Percentiles rank a stretch among this genome's conserved stretches.
Conservation (phyloP, 2,113 vertebrate species). For the Candoia aspera region DNA sequence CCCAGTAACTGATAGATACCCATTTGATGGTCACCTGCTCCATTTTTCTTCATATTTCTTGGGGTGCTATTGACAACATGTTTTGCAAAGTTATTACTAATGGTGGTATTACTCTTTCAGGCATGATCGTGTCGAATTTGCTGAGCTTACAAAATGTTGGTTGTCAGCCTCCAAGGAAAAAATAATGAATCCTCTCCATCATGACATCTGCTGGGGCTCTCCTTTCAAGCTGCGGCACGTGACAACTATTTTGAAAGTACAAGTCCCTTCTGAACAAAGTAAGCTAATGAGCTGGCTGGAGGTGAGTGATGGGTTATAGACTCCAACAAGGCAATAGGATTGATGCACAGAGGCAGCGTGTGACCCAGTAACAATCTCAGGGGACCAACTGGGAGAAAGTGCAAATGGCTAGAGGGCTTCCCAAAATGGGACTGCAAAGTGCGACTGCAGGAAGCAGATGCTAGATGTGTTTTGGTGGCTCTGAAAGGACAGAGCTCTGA, state of each 20-base stretch:
- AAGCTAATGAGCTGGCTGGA: slow-evolving; percentile 14
- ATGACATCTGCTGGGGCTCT: slow-evolving; percentile 45
- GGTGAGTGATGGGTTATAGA: not conserved
- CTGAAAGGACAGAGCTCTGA: not conserved
- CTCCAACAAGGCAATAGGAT: not conserved
- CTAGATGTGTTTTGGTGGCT: not conserved
- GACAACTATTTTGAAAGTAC: not conserved
- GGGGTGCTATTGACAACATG: not conserved
- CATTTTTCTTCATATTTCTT: not conserved
- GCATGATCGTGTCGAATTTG: slow-evolving; percentile 45
- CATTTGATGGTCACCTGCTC: not conserved
- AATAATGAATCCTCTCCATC: slow-evolving; percentile 26
- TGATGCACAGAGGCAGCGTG: not conserved
- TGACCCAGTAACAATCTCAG: not conserved
- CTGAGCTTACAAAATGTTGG: slow-evolving; percentile 48
- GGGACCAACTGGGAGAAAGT: not conserved
- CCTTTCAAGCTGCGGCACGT: not conserved
- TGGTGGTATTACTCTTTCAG: slow-evolving; percentile 24
- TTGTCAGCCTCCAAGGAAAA: not conserved
- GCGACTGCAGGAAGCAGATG: not conserved
- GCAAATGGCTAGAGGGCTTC: not conserved
- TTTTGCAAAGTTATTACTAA: not conserved
- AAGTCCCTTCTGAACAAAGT: slow-evolving; percentile 46
- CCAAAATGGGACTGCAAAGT: not conserved
- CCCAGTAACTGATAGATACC: not conserved